Evolutionary conservation across 2,888 invertebrate genomes (phyloP).

Genomic region (Pollenia amentaria): DNA sequence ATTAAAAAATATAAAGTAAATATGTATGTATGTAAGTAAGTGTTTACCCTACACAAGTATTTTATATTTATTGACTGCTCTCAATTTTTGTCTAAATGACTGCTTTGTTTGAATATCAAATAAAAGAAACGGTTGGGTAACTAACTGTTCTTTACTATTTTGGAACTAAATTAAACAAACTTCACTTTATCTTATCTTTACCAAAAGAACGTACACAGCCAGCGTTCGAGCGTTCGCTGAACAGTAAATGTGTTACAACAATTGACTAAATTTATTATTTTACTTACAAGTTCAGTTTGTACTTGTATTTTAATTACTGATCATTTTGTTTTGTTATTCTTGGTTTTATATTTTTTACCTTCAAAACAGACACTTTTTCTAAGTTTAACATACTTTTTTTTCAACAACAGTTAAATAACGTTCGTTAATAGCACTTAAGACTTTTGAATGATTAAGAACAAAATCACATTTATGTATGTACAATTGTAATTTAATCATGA

Average conservation of each 20-base stretch:
- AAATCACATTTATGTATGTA: neutral
- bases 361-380: slow-evolving; percentile 9
- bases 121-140: slow-evolving; percentile 17
- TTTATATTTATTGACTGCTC: slow-evolving; percentile 68
- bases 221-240: slow-evolving; percentile 1
- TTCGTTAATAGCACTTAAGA: slow-evolving; percentile 52
- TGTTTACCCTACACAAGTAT: neutral
- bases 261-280: slow-evolving; percentile 37
- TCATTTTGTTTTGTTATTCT: slow-evolving; percentile 27
- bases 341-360: slow-evolving; percentile 49
- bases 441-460: slow-evolving; percentile 11
- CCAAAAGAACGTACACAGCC: neutral
- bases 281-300: slow-evolving; percentile 57
- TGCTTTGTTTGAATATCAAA: neutral
- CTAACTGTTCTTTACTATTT: slow-evolving; percentile 49
- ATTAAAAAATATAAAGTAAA: slow-evolving; percentile 22
- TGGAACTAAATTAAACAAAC: slow-evolving; percentile 36
- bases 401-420: slow-evolving; percentile 14
- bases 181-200: slow-evolving; percentile 70
- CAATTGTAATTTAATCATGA: neutral
- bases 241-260: slow-evolving; percentile 40
- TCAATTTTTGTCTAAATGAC: slow-evolving; percentile 49
- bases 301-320: slow-evolving; percentile 53
- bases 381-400: slow-evolving; percentile 33
- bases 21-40: neutral